Base-by-base conservation (phyloP, 2,113 vertebrate genomes). In the Melanostigma gelatinosum region DNA sequence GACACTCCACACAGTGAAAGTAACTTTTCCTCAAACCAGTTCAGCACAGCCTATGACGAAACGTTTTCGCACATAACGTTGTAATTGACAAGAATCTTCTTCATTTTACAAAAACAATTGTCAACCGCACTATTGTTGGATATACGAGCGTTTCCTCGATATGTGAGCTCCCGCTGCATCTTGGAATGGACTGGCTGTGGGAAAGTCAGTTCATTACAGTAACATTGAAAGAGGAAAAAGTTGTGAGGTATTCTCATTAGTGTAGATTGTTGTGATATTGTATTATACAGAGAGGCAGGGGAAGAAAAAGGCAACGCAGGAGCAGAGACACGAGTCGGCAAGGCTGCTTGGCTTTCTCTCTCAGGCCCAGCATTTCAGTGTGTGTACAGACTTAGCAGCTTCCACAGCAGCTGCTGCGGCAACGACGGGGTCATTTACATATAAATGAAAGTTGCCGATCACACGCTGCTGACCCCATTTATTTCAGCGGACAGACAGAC, bases 391-490 rank as follows among this genome's bases (percentile, higher is more conserved):
- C 82, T 73, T 85, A 85, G 83, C 73, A 78, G 85, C 85, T 34
- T 34, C 34, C 32, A 32, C 86, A 83, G 89, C 91, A 83, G 92
- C 87, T 85, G 92, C 93, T 90, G 94, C 89, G 79, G 90, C 89
- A 86, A 89, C 91, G 83, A 86, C 73, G 84, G 89, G 93, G 94
- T 94, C 94, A 96, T 96, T 96, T 96, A 95, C 95, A 96, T 96
- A 95, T 95, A 96, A 96, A 95, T 96, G 95, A 96, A 96, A 95
- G 95, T 96, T 96, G 95, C 95, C 94, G 94, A 95, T 96, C 95
- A 95, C 93, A 95, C 87, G 85, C 93, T 81, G 93, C 94, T 95
- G 95, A 96, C 95, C 94, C 94, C 94, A 95, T 95, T 96, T 93
- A 95, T 96, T 95, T 93, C 92, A 87, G 94, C 86, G 88, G 94